Evolutionary conservation across 2,888 invertebrate genomes (phyloP), one percentile per base, ranked within the genome.

Genomic region (Nycteola revayana): DNA sequence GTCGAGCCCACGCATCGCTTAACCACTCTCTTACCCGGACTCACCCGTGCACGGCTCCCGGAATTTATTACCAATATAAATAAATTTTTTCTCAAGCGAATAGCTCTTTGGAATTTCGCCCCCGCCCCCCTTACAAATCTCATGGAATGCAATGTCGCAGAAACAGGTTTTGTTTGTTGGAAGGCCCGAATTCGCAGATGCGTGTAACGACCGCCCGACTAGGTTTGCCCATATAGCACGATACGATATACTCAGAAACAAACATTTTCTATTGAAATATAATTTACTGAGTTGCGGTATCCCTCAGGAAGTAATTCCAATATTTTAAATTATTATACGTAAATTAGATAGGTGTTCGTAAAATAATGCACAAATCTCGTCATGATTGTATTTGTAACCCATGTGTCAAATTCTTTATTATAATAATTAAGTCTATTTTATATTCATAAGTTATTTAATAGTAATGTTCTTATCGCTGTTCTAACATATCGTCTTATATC

Each of bases 171-270:
- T 67, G 64, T 65, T 58, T 58, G 59, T 54, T 38, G 55, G 27
- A 49, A 50, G 49, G 69, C 68, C 49, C 73, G 83, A 80, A 63
- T 84, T 84, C 76, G 66, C 86, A 87, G 85, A 87, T 86, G 86
- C 76, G 73, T 82, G 82, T 59, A 42, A 60, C 58, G 61, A 64
- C 70, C 75, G 86, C 86, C 86, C 85, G 79, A 66, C 87, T 88
- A 88, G 88, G 88, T 76, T 79, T 60, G 86, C 87, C 87, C 85
- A 75, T 79, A 85, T 87, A 87, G 87, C 87, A 75, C 86, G 85
- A 75, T 72, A 69, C 61, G 55, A 59, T 64, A 66, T 58, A 67
- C 64, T 72, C 61, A 47, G 62, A 64, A 70, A 64, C 68, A 32
- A 60, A 67, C 61, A 57, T 46, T 65, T 64, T 60, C 48, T 62